Base-by-base conservation (phyloP, 2,797 vertebrate species). In the Platalea minor region DNA sequence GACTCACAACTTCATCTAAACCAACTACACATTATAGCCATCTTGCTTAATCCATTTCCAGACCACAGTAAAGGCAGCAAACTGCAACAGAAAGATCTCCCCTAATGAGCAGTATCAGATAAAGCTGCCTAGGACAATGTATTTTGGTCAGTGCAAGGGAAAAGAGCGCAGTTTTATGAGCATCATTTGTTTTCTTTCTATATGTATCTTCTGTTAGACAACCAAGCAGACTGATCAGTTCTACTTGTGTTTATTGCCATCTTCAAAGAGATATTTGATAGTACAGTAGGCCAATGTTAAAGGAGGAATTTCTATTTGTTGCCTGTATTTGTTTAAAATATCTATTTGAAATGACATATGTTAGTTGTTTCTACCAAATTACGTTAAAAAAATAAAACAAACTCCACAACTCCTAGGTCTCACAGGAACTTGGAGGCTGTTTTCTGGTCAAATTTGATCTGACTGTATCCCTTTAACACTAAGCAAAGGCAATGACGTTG, bases 321-420 rank as follows among this genome's bases (percentile, higher is more conserved):
- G 12, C 7, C 41, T 54, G 7, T 17, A 31, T 60, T 63, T 76
- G 14, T 60, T 94, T 51, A 24, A 73, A 85, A 67, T 45, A 48
- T 11, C 8, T 45, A 8, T 63, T 65, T 63, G 17, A 85, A 76
- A 14, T 20, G 1, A 31, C 9, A 4, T 15, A 33, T 0, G 1
- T 41, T 33, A 33, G 31, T 21, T 48, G 8, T 70, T 87, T 81
- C 50, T 43, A 74, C 26, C 2, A 51, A 82, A 48, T 43, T 73
- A 61, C 9, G 4, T 24, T 45, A 0, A 5, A 23, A 63, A 50
- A 41, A 45, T 35, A 41, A 45, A 39, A 29, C 11, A 37, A 53
- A 33, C 7, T 70, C 20, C 56, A 54, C 17, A 79, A 29, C 14
- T 74, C 56, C 14, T 64, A 67, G 21, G 23, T 65, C 76, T 85